phyloP scores from a whole-genome alignment of 2,113 vertebrate species.

The Penelope pileata region DNA sequence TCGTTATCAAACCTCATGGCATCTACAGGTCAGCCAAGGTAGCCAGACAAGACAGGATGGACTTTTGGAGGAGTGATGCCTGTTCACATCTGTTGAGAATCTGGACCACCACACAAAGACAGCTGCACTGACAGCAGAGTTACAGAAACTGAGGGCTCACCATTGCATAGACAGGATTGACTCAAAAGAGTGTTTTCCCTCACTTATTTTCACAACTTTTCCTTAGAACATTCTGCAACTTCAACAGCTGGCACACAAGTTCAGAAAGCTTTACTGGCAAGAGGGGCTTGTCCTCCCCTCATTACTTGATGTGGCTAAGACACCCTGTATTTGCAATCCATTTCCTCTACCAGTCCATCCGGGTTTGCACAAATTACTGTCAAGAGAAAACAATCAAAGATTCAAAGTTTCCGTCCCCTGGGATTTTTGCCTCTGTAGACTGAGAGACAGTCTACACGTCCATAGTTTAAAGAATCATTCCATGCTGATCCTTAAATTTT shows the following conservation, averaged over 20 bases:
- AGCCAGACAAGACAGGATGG: neutral
- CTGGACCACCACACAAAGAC: neutral
- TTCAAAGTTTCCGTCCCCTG: neutral
- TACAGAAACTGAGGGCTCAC: neutral
- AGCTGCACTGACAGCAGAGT: neutral
- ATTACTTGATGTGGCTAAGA: neutral
- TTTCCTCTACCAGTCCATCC: neutral
- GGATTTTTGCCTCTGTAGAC: fast-evolving
- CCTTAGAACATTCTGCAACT: neutral
- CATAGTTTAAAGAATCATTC: neutral
- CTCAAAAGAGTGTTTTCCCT: neutral
- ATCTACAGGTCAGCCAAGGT: neutral
- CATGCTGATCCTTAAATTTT: neutral
- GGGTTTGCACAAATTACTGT: neutral
- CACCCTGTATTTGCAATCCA: neutral
- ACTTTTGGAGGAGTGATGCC: neutral
- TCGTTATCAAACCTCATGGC: fast-evolving
- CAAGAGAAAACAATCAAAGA: neutral
- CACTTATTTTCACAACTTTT: neutral
- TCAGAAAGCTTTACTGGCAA: neutral
- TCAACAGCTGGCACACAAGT: neutral
- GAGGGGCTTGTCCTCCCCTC: neutral
- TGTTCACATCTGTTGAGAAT: neutral
- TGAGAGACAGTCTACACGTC: neutral
- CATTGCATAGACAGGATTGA: neutral